phyloP scores from a whole-genome alignment of 2,888 invertebrate genomes.

The Napeogenes sylphis region DNA sequence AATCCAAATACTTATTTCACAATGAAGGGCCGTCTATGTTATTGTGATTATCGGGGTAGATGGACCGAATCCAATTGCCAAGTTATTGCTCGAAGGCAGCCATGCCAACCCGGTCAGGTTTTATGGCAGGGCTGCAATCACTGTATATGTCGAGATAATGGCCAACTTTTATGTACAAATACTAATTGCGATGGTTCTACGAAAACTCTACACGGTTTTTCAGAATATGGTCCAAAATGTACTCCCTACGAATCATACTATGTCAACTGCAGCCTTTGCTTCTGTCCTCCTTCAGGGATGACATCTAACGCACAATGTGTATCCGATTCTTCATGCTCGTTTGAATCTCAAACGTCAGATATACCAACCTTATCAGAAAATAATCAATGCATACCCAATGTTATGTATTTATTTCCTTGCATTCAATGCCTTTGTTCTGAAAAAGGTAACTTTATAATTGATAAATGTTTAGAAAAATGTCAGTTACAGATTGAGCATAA shows the following conservation, averaged over 20 bases:
- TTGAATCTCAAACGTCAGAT: slow-evolving; percentile 33
- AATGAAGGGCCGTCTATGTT: slow-evolving; percentile 52
- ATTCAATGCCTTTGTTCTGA: slow-evolving; percentile 61
- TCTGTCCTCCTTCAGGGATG: slow-evolving; percentile 59
- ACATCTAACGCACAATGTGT: slow-evolving; percentile 59
- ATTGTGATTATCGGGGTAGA: slow-evolving; percentile 52
- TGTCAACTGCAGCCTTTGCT: slow-evolving; percentile 60
- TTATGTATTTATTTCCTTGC: slow-evolving; percentile 62
- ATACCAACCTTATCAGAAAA: slow-evolving; percentile 31
- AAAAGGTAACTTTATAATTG: slow-evolving; percentile 48
- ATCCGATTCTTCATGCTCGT: slow-evolving; percentile 50
- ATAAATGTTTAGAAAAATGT: slow-evolving; percentile 60
- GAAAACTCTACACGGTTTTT: slow-evolving; percentile 17
- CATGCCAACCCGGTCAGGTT: slow-evolving; percentile 55
- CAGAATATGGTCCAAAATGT: slow-evolving; percentile 42
- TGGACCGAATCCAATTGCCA: slow-evolving; percentile 54
- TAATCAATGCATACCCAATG: slow-evolving; percentile 60
- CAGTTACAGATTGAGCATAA: slow-evolving; percentile 24
- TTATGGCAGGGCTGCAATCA: slow-evolving; percentile 59
- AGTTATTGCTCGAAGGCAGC: slow-evolving; percentile 39
- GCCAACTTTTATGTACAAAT: slow-evolving; percentile 51
- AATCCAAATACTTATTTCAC: slow-evolving; percentile 57
- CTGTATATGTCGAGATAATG: slow-evolving; percentile 59
- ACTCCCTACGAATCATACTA: slow-evolving; percentile 59
- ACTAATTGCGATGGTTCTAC: slow-evolving; percentile 42